Evolutionary conservation across 2,888 invertebrate species (phyloP), one percentile per base, ranked within the genome.

Genomic region (Cremastobaeus sp.): DNA sequence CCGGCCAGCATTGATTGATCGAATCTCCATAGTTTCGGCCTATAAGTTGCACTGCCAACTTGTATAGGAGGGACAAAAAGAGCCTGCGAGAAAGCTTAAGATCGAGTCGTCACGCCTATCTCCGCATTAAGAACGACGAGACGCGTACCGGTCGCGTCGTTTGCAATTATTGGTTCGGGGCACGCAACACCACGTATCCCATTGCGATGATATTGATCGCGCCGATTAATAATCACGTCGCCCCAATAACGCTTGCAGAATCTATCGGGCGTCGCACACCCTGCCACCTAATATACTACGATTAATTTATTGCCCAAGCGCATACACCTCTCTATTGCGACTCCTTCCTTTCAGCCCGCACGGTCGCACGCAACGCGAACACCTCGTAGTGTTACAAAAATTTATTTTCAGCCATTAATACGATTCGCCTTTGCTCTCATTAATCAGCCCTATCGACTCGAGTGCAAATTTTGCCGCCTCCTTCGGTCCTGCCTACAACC

Each of bases 181-280:
- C 83, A 83, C 83, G 83, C 83, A 82, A 83, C 77, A 76, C 66
- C 62, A 65, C 80, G 84, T 84, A 82, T 82, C 85, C 85, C 83
- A 85, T 84, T 81, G 85, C 82, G 84, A 81, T 83, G 83, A 85
- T 86, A 86, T 86, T 83, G 84, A 86, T 86, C 84, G 83, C 74
- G 74, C 77, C 85, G 86, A 86, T 86, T 86, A 85, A 86, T 86
- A 86, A 86, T 84, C 79, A 80, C 81, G 81, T 81, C 79, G 55
- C 79, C 76, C 78, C 82, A 83, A 80, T 81, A 82, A 77, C 76
- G 76, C 60, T 78, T 78, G 72, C 66, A 59, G 52, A 62, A 74
- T 65, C 71, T 68, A 71, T 68, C 54, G 48, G 50, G 32, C 60
- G 30, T 64, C 65, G 60, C 65, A 21, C 35, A 55, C 52, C 62